Percentiles rank a stretch among this genome's conserved stretches.
Evolutionary conservation across 1,140 invertebrate genomes (phyloP).

Genomic region (Ips nitidus): DNA sequence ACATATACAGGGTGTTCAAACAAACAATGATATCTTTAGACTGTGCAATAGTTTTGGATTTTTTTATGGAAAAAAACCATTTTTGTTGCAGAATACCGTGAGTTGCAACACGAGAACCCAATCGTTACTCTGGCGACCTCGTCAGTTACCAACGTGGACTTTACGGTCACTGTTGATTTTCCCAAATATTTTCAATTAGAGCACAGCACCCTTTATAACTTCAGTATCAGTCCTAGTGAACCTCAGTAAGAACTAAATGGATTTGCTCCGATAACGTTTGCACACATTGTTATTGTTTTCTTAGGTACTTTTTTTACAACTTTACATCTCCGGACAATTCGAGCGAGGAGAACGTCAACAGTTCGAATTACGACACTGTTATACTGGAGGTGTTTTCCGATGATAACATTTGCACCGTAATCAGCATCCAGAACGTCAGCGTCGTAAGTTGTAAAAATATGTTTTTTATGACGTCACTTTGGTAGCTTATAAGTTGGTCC

Average conservation of each 20-base stretch:
- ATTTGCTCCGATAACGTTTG: neutral
- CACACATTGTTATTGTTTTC: constrained; percentile 1
- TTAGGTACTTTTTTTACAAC: constrained; percentile 53
- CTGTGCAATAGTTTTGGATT: too few species aligned
- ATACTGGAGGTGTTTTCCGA: constrained; percentile 66
- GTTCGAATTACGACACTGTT: constrained; percentile 58
- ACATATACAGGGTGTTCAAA: too few species aligned
- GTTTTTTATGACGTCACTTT: too few species aligned
- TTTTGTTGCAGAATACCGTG: too few species aligned
- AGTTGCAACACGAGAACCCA: constrained; percentile 44
- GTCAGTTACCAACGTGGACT: constrained; percentile 54
- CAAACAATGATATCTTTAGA: too few species aligned
- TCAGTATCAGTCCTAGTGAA: constrained; percentile 56
- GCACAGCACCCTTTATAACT: constrained; percentile 49
- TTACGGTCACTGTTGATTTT: constrained; percentile 58
- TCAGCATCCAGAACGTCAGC: constrained; percentile 73
- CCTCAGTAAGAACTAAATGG: constrained; percentile 45
- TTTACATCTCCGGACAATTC: constrained; percentile 53
- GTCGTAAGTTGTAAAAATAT: constrained; percentile 57
- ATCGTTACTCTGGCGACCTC: constrained; percentile 65
- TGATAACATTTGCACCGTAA: constrained; percentile 66
- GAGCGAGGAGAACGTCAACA: constrained; percentile 52
- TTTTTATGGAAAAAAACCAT: too few species aligned
- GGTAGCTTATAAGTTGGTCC: too few species aligned
- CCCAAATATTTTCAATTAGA: constrained; percentile 61